Evolutionary conservation across 23 tunicate species (phyloP).

Genomic region (Halocynthia roretzi): DNA sequence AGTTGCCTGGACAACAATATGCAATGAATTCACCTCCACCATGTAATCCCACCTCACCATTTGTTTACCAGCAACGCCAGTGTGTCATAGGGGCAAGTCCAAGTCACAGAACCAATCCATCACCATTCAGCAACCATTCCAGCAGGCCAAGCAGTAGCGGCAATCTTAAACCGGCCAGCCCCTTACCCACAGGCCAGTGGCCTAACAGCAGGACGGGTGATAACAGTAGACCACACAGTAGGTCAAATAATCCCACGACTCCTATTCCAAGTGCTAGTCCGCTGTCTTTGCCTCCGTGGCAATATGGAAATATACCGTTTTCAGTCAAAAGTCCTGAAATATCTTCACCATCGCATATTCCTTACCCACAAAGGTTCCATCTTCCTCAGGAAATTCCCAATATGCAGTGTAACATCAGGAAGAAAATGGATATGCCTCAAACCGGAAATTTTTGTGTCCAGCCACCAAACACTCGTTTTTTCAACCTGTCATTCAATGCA

Average conservation of each 20-base stretch:
- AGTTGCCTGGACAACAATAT: background rate
- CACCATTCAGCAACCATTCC: conserved; percentile 23
- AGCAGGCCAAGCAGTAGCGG: conserved; percentile 26
- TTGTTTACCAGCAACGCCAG: background rate
- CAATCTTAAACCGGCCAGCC: background rate
- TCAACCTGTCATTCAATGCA: too few relatives aligned
- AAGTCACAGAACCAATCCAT: conserved; percentile 12
- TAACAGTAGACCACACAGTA: conserved; percentile 13
- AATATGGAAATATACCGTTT: too few relatives aligned
- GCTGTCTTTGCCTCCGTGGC: background rate
- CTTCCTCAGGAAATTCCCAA: too few relatives aligned
- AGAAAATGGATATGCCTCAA: too few relatives aligned
- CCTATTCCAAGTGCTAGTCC: conserved; percentile 3
- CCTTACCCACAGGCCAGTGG: background rate
- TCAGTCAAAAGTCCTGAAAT: too few relatives aligned
- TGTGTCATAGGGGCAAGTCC: conserved; percentile 14
- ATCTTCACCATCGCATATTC: too few relatives aligned
- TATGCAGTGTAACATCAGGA: too few relatives aligned
- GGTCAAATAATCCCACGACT: conserved; percentile 6
- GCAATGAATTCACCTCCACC: conserved; percentile 14
- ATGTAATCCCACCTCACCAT: conserved; percentile 9
- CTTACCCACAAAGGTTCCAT: too few relatives aligned
- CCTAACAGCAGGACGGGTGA: background rate
- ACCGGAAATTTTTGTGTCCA: too few relatives aligned
- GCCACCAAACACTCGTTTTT: too few relatives aligned